These are phyloP conservation scores for Yponomeuta cagnagella DNA, from an alignment of 2,888 invertebrate species.

Conservation along the genomic window DNA sequence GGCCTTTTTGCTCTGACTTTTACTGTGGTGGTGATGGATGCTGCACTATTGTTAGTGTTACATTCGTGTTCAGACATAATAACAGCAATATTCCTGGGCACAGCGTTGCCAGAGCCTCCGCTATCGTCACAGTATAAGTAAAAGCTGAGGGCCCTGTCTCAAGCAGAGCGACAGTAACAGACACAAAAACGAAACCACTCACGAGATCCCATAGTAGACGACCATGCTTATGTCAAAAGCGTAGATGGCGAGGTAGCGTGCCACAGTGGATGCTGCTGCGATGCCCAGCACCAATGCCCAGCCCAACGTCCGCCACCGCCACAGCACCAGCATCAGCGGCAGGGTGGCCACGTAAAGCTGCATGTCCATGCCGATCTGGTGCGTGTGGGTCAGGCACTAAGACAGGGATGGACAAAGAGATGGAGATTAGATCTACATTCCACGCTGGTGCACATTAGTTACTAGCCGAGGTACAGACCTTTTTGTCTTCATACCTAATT, in stretches of 20 bases:
- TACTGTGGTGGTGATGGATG: too few relatives aligned
- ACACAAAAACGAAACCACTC: slow-evolving; percentile 36
- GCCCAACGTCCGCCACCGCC: slow-evolving; percentile 54
- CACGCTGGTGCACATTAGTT: too few relatives aligned
- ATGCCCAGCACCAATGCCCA: slow-evolving; percentile 44
- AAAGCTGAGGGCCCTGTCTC: too few relatives aligned
- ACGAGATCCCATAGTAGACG: slow-evolving; percentile 74
- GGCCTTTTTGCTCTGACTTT: too few relatives aligned
- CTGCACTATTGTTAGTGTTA: too few relatives aligned
- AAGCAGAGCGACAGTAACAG: too few relatives aligned
- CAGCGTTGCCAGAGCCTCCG: too few relatives aligned
- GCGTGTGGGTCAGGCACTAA: slow-evolving; percentile 76
- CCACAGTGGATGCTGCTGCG: slow-evolving; percentile 57
- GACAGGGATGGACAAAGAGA: slow-evolving; percentile 25
- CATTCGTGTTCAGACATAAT: too few relatives aligned
- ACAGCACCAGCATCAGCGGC: slow-evolving; percentile 63
- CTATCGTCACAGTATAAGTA: too few relatives aligned
- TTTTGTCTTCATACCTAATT: too few relatives aligned
- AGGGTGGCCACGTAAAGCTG: slow-evolving; percentile 71
- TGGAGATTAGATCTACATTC: not conserved
- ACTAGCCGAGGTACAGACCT: too few relatives aligned
- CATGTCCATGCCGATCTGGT: slow-evolving; percentile 76
- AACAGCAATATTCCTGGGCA: too few relatives aligned
- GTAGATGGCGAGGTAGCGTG: slow-evolving; percentile 61
- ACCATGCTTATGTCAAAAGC: slow-evolving; percentile 72